Evolutionary conservation across 2,888 invertebrate species (phyloP), one percentile per base, ranked within the genome.

Genomic region (Rhagonycha fulva): DNA sequence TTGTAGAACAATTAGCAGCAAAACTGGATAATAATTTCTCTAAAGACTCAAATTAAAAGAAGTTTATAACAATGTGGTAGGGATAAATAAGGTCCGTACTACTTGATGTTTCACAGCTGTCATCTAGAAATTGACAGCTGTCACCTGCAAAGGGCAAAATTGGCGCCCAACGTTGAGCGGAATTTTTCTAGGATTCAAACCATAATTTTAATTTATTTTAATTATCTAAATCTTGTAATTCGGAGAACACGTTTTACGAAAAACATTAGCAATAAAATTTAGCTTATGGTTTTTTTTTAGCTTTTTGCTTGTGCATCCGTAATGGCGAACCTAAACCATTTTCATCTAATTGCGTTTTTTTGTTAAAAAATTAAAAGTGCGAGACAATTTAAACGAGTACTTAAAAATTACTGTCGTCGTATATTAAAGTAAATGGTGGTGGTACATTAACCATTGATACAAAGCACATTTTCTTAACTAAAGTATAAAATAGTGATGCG

Each of bases 21-120:
- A 62, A 62, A 73, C 72, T 30, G 73, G 73, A 74, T 70, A 74
- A 74, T 74, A 74, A 74, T 70, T 74, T 70, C 66, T 66, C 9
- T 47, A 66, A 74, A 74, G 74, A 73, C 70, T 66, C 26, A 70
- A 70, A 74, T 74, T 74, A 74, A 74, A 73, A 70, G 74, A 69
- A 63, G 68, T 72, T 74, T 62, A 47, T 47, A 70, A 70, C 69
- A 74, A 74, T 69, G 62, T 66, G 63, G 63, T 66, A 47, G 47
- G 7, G 24, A 12, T 66, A 66, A 66, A 66, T 66, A 26, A 24
- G 63, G 63, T 23, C 63, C 63, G 63, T n/a, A 47, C 19, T 19
- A 19, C 47, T 47, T 47, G 47, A 47, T n/a, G 2, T 19, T 19
- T 19, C 19, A 19, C 19, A 19, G 19, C 19, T 19, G 19, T 19